Evolutionary conservation across 2,797 vertebrate species (phyloP).

Genomic region (Thunnus albacares): DNA sequence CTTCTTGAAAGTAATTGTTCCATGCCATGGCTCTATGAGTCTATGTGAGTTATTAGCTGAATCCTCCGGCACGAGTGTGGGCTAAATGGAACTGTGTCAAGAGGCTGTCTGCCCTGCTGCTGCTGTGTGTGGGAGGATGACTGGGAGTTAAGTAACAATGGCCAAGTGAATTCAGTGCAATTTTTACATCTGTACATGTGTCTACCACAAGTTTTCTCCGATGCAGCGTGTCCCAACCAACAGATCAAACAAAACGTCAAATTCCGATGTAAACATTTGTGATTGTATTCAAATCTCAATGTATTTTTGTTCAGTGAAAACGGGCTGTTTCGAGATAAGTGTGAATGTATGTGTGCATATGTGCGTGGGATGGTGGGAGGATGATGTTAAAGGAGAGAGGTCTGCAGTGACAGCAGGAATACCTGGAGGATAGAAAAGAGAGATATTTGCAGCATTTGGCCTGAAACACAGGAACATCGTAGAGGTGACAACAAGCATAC

Average conservation of each 20-base stretch:
- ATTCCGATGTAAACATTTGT: constrained; percentile 12
- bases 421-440: constrained; percentile 45
- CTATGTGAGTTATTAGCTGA: constrained; percentile 77
- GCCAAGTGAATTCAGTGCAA: constrained; percentile 52
- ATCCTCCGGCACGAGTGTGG: constrained; percentile 79
- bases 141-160: constrained; percentile 78
- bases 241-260: constrained; percentile 32
- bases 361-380: constrained; percentile 38
- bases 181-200: constrained; percentile 38
- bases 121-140: constrained; percentile 69
- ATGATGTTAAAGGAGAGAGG: constrained; percentile 46
- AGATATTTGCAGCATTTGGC: constrained; percentile 32
- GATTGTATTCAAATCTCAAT: background rate
- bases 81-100: constrained; percentile 82
- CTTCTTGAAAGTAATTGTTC: constrained; percentile 79
- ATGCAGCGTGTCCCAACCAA: constrained; percentile 1
- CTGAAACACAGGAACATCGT: constrained; percentile 1
- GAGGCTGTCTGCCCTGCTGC: constrained; percentile 77
- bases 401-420: constrained; percentile 58
- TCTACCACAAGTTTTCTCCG: constrained; percentile 23
- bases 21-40: constrained; percentile 57
- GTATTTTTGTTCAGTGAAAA: constrained; percentile 40
- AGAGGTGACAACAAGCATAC: constrained; percentile 11
- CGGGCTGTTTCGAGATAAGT: constrained; percentile 26
- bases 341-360: constrained; percentile 20